Evolutionary conservation across 2,113 vertebrate genomes (phyloP), one percentile per base, ranked within the genome.

Genomic region (Saccopteryx bilineata): DNA sequence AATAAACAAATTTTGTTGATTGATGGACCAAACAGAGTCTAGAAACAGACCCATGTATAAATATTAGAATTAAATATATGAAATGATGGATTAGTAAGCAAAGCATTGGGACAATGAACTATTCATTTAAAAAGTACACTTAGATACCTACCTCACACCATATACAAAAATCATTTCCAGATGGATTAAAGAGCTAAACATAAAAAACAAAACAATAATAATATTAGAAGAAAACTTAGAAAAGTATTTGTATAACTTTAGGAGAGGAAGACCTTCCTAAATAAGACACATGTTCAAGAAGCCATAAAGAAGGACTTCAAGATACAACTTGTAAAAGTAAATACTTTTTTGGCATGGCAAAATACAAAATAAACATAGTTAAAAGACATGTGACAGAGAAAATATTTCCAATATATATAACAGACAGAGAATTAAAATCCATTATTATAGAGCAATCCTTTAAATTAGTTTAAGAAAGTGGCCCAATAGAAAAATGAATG

Each of bases 81-180:
- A 96, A 94, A 97, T 96, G 93, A 94, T 83, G 91, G 69, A 95
- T 97, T 97, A 97, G 97, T 97, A 94, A 96, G 90, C 91, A 93
- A 93, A 91, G 93, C 91, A 71, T 87, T 83, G 88, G 91, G 86
- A 97, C 89, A 97, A 96, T 96, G 95, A 86, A 96, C 94, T 94
- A 78, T 90, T 97, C 88, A 96, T 97, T 95, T 87, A 87, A 96
- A 96, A 96, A 96, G 96, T 88, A 96, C 93, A 71, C 96, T 94
- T 96, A 95, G 97, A 97, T 97, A 97, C 97, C 97, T 97, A 97
- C 97, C 97, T 97, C 97, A 97, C 97, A 97, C 97, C 97, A 97
- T 97, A 97, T 97, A 97, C 97, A 97, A 97, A 97, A 97, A 97
- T 97, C 97, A 97, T 97, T 97, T 95, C 97, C 97, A 97, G 97